These are phyloP conservation scores for Papilio glaucus DNA, from an alignment of 1,140 invertebrate species.

Conservation along the genomic window DNA sequence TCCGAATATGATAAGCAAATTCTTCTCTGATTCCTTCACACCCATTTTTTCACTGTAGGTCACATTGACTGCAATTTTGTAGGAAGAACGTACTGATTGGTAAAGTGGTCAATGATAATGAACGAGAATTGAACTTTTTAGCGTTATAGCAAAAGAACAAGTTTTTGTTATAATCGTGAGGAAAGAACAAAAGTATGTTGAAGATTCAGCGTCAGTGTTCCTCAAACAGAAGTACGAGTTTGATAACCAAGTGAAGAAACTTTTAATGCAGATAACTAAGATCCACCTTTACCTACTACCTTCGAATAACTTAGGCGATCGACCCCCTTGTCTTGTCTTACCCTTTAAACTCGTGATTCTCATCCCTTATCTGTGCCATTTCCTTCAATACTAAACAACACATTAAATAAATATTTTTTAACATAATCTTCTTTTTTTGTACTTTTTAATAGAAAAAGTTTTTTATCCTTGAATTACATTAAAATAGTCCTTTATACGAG, in stretches of 20 bases:
- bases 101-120: background rate
- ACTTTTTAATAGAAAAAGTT: background rate
- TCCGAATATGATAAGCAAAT: slow-evolving; percentile 1
- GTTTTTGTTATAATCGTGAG: too few species aligned
- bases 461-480: too few species aligned
- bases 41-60: background rate
- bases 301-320: background rate
- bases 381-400: background rate
- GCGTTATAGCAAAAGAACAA: too few species aligned
- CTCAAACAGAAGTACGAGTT: too few species aligned
- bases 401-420: background rate
- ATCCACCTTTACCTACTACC: background rate
- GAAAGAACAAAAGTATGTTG: too few species aligned
- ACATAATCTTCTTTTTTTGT: background rate
- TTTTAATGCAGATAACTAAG: background rate
- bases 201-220: too few species aligned
- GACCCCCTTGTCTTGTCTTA: too few species aligned
- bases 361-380: background rate
- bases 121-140: too few species aligned
- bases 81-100: background rate
- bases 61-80: background rate
- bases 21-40: background rate
- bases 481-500: too few species aligned
- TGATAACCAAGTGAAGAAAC: too few species aligned
- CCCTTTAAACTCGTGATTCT: background rate